Conservation (phyloP, 2,888 invertebrate genomes). For the Netelia melanura region DNA sequence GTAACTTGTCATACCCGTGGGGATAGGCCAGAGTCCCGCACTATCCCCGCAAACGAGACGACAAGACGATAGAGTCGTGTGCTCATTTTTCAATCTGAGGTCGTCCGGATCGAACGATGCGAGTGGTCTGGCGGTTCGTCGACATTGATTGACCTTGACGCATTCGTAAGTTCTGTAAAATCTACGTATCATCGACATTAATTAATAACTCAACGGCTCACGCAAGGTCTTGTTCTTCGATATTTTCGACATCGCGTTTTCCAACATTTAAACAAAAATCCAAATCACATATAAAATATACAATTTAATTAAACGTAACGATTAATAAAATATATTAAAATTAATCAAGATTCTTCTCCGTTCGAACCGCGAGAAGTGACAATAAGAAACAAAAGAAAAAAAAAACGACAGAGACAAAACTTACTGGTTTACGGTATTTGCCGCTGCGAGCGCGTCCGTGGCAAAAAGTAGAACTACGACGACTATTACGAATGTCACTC, state of each 20-base stretch:
- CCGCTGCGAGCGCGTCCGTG: constrained; percentile 11
- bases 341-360: no score
- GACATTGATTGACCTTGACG: constrained; percentile 70
- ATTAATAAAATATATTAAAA: no score
- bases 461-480: constrained; percentile 26
- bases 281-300: background rate
- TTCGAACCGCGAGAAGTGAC: background rate
- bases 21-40: constrained; percentile 78
- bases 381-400: background rate
- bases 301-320: background rate
- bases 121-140: constrained; percentile 66
- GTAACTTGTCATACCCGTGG: constrained; percentile 71
- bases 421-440: constrained; percentile 42
- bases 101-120: constrained; percentile 53
- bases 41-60: constrained; percentile 75
- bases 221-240: background rate
- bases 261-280: background rate
- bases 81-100: constrained; percentile 63
- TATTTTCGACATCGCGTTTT: no score
- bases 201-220: constrained; percentile 14
- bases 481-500: constrained; percentile 33
- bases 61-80: constrained; percentile 76
- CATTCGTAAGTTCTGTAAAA: constrained; percentile 76
- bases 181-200: constrained; percentile 56
- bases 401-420: constrained; percentile 28